A percentile compares a stretch with the other conserved stretches of the same genome.
These are phyloP conservation scores for Rhabdomys dilectus DNA, from an alignment of 2,113 vertebrate species.

Conservation along the genomic window DNA sequence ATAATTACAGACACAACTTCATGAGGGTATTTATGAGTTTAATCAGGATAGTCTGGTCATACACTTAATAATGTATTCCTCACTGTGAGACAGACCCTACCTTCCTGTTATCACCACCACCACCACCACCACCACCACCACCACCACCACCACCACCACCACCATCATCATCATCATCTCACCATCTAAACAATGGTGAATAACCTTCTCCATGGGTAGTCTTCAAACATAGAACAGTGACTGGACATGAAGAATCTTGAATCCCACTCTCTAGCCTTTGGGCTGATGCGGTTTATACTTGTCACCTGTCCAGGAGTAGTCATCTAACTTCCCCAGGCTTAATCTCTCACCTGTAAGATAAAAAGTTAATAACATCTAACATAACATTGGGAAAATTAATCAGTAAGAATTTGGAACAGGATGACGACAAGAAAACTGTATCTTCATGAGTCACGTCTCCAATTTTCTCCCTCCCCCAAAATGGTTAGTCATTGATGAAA, in stretches of 20 bases:
- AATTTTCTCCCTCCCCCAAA: conserved; percentile 23
- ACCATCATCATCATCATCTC: neutral
- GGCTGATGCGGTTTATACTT: neutral
- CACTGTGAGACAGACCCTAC: neutral
- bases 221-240: neutral
- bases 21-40: neutral
- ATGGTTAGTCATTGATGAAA: conserved; percentile 8
- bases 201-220: neutral
- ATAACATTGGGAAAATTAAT: conserved; percentile 30
- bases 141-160: neutral
- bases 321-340: neutral
- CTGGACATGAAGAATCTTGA: neutral
- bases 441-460: conserved; percentile 49
- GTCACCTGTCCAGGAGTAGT: neutral
- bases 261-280: neutral
- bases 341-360: neutral
- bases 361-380: neutral
- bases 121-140: neutral
- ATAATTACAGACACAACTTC: neutral
- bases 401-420: neutral
- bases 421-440: conserved; percentile 17
- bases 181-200: neutral
- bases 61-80: neutral
- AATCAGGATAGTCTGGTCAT: neutral
- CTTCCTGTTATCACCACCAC: neutral